Evolutionary conservation across 1,140 invertebrate species (phyloP), one percentile per base, ranked within the genome.

Genomic region (Drosophila pectinifera): DNA sequence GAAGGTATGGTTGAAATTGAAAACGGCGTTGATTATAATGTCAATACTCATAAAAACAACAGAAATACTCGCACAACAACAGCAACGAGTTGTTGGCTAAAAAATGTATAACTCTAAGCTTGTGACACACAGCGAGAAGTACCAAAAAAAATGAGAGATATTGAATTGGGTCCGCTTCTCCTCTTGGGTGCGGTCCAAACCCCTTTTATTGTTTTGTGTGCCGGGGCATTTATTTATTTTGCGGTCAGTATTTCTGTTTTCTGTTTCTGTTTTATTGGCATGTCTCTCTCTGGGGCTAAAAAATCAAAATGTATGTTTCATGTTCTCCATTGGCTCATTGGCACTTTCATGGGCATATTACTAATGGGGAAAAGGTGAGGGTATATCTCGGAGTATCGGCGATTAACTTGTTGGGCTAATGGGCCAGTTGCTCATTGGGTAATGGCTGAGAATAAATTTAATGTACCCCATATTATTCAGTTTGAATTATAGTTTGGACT

Each of bases 21-120:
- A 88, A 88, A 88, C 83, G 79, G 84, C 83, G 83, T 88, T 88
- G 84, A 88, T 88, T 88, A 88, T 88, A 83, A 88, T 88, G 83
- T 88, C 83, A 88, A 88, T 88, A 88, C 75, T 83, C 80, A 79
- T 88, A 88, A 83, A 86, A 83, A 80, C 55, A 77, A 72, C 49
- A 57, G 41, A 69, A 73, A 73, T 39, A 55, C 41, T 18, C 16
- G 48, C n/a, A n/a, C n/a, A n/a, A 1, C 22, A 4, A 20, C 38
- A 55, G 41, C 26, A 74, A 48, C 49, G 39, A 55, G 45, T 55
- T 34, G 39, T 34, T 56, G 34, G 18, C 42, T 14, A 69, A 68
- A 70, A 70, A 69, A 57, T 69, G 51, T 46, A 70, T 39, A 70
- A 48, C 49, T 42, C 43, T 56, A 70, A 63, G 48, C 62, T 59